phyloP scores from a whole-genome alignment of 2,113 vertebrate species.

The Erythrolamprus reginae region DNA sequence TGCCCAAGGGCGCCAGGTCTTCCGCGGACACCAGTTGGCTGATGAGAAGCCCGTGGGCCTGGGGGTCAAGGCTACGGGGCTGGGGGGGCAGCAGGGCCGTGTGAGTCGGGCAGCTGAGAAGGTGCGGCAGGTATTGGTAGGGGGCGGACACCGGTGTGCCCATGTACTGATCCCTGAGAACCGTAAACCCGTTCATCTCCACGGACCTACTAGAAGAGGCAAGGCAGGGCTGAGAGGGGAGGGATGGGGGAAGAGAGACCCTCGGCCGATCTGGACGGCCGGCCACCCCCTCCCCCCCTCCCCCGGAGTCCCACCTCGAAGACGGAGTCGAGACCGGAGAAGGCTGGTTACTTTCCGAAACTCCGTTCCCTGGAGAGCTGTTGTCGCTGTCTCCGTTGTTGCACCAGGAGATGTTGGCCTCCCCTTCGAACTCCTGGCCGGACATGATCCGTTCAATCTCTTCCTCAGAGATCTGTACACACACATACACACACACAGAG shows the following conservation, averaged over 20 bases:
- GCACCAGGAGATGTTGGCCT: constrained; percentile 89
- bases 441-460: constrained; percentile 99
- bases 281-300: not conserved
- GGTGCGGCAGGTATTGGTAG: constrained; percentile 95
- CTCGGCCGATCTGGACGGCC: rapidly evolving
- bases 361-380: constrained; percentile 93
- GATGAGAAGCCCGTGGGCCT: constrained; percentile 89
- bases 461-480: constrained; percentile 89
- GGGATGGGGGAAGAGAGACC: not conserved
- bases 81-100: constrained; percentile 84
- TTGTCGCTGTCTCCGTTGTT: constrained; percentile 97
- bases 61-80: constrained; percentile 86
- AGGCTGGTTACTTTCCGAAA: constrained; percentile 96
- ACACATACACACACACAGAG: no score
- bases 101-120: constrained; percentile 88
- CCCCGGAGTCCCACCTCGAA: constrained; percentile 82
- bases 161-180: constrained; percentile 93
- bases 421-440: constrained; percentile 98
- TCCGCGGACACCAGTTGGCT: constrained; percentile 90
- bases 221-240: constrained; percentile 22
- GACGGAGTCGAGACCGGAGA: constrained; percentile 93
- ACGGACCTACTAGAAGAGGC: constrained; percentile 80
- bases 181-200: constrained; percentile 90
- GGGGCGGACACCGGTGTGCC: constrained; percentile 86
- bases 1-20: constrained; percentile 86